Base-by-base conservation (phyloP, 2,797 vertebrate genomes). In the Acipenser oxyrinchus region DNA sequence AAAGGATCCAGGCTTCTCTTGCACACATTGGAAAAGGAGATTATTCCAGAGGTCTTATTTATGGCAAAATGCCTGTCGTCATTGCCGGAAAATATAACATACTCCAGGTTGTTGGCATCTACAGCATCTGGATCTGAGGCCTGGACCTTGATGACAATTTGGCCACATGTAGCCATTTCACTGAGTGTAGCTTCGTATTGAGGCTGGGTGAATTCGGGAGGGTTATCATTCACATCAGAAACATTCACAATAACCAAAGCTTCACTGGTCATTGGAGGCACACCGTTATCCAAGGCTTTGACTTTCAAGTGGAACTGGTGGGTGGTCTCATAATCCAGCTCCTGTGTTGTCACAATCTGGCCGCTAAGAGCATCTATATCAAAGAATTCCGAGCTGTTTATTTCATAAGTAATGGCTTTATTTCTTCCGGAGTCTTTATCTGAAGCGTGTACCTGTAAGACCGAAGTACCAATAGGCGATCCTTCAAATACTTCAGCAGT, bases 21-120 rank as follows among this genome's bases (percentile, higher is more conserved):
- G 77, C 96, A 99, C 52, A 93, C 89, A 50, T 95, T 99, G 1
- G 93, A 90, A 77, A 94, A 94, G 7, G 94, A 95, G 79, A 99
- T 95, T 48, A 98, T 88, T 51, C 97, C 97, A 0, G 96, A 95
- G 12, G 95, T 89, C 68, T 92, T 91, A 9, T 98, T 95, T 68
- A 99, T 96, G 72, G 90, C 87, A 75, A 99, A 99, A 77, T 95
- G 94, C 51, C 94, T 88, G 6, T 91, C 92, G 73, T 95, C 89
- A 6, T 99, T 98, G 3, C 97, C 97, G 0, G 95, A 96, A 53
- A 97, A 85, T 68, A 99, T 98, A 79, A 93, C 89, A 1, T 99
- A 99, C 65, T 93, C 89, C 61, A 99, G 86, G 2, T 84, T 86
- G 12, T 88, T 84, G 7, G 81, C 73, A 63, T 97, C 93, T 18